These are phyloP conservation scores for Lathronympha strigana DNA, from an alignment of 2,888 invertebrate species.

Conservation along the genomic window DNA sequence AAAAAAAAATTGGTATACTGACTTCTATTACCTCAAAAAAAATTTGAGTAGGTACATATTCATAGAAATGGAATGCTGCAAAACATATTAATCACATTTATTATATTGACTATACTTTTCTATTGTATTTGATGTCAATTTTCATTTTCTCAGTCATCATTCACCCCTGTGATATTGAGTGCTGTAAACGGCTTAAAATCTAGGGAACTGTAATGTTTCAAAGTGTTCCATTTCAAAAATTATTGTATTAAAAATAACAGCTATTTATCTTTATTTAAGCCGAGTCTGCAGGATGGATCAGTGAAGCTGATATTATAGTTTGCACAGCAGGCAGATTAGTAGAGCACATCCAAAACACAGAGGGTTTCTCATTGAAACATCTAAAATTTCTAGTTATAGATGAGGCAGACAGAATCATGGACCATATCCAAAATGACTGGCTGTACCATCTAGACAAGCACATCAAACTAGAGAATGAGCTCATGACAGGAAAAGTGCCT, in stretches of 20 bases:
- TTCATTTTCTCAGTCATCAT: too few species aligned
- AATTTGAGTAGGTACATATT: too few species aligned
- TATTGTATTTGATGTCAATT: too few species aligned
- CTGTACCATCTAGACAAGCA: constrained; percentile 91
- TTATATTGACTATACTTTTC: too few species aligned
- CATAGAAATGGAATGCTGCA: too few species aligned
- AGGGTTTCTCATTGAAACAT: constrained; percentile 89
- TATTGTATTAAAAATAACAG: neutral
- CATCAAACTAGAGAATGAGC: constrained; percentile 82
- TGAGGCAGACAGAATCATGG: constrained; percentile 98
- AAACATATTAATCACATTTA: too few species aligned
- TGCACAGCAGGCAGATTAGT: constrained; percentile 97
- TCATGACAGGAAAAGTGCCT: constrained; percentile 77
- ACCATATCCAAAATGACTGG: constrained; percentile 96
- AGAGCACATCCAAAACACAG: constrained; percentile 94
- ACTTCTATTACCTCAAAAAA: too few species aligned
- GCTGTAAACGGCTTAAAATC: too few species aligned
- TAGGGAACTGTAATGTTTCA: too few species aligned
- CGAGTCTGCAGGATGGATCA: constrained; percentile 83
- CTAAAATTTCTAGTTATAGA: constrained; percentile 95
- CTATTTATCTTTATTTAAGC: constrained; percentile 67
- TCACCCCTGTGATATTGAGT: too few species aligned
- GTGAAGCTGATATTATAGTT: constrained; percentile 92
- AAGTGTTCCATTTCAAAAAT: neutral
- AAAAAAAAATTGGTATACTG: too few species aligned